phyloP scores from a whole-genome alignment of 2,113 vertebrate species.

The Campylorhamphus procurvoides region DNA sequence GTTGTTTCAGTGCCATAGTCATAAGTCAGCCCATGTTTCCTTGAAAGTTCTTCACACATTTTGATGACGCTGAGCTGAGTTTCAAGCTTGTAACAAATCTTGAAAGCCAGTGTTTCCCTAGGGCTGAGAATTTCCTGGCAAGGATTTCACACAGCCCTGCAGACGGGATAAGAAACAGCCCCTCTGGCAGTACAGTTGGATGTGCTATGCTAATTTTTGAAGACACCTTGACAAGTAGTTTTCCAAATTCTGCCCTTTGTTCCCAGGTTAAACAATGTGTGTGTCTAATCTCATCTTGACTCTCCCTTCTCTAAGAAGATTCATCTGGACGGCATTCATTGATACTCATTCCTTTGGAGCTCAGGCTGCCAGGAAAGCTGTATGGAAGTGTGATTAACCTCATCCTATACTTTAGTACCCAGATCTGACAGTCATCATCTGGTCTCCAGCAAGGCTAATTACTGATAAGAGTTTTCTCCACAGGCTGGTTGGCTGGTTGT shows the following conservation, averaged over 20 bases:
- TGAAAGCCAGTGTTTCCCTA: neutral
- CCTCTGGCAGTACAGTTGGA: neutral
- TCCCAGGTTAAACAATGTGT: neutral
- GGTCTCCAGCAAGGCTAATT: neutral
- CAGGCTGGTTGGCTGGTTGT: neutral
- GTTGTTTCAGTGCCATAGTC: neutral
- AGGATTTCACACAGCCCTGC: neutral
- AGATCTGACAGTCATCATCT: neutral
- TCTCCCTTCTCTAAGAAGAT: neutral
- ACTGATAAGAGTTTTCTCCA: neutral
- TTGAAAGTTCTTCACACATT: neutral
- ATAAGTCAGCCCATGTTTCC: neutral
- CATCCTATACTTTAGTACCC: neutral
- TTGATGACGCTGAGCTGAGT: slow-evolving; percentile 15
- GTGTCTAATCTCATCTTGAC: neutral
- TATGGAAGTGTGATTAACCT: neutral
- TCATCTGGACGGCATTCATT: neutral
- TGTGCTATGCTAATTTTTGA: neutral
- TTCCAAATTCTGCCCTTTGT: neutral
- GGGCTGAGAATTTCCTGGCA: neutral
- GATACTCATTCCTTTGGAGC: neutral
- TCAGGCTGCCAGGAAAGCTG: neutral
- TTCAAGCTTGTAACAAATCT: neutral
- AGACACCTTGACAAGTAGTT: neutral
- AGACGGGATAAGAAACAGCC: neutral